Evolutionary conservation across 2,888 invertebrate species (phyloP).

Genomic region (Andrena haemorrhoa): DNA sequence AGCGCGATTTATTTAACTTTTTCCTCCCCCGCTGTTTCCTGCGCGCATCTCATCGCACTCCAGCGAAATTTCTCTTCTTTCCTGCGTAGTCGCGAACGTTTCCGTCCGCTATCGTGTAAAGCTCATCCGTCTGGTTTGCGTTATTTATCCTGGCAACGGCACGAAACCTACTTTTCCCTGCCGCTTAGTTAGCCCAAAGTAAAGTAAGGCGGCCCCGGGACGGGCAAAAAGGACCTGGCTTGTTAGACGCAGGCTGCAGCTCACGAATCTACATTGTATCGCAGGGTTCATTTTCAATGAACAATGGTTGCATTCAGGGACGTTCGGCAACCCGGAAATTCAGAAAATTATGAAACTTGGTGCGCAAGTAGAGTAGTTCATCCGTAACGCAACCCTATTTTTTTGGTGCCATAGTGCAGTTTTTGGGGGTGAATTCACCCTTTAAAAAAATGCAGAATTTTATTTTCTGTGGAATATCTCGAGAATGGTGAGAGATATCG

Average conservation of each 20-base stretch:
- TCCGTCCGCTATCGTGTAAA: constrained; percentile 68
- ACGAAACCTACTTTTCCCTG: constrained; percentile 29
- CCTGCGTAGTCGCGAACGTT: constrained; percentile 54
- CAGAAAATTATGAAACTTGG: not conserved
- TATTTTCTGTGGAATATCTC: no score
- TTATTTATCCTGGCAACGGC: constrained; percentile 69
- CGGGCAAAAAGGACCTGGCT: constrained; percentile 38
- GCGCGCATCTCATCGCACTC: constrained; percentile 76
- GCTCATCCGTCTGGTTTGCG: constrained; percentile 69
- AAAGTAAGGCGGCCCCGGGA: constrained; percentile 8
- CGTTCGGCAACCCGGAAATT: not conserved
- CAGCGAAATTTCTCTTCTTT: constrained; percentile 53
- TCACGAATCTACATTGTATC: constrained; percentile 27
- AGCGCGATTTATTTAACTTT: constrained; percentile 80
- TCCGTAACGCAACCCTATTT: no score
- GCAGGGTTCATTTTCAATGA: no score
- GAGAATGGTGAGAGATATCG: no score
- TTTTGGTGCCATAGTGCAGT: no score
- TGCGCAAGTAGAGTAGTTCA: no score
- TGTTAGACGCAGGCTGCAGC: constrained; percentile 25
- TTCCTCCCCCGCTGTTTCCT: constrained; percentile 61
- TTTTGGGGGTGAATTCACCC: no score
- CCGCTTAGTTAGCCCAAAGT: constrained; percentile 22
- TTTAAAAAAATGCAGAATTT: no score
- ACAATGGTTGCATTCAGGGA: not conserved